These are phyloP conservation scores for Pomatostomus ruficeps DNA, from an alignment of 2,113 vertebrate genomes.

Conservation along the genomic window DNA sequence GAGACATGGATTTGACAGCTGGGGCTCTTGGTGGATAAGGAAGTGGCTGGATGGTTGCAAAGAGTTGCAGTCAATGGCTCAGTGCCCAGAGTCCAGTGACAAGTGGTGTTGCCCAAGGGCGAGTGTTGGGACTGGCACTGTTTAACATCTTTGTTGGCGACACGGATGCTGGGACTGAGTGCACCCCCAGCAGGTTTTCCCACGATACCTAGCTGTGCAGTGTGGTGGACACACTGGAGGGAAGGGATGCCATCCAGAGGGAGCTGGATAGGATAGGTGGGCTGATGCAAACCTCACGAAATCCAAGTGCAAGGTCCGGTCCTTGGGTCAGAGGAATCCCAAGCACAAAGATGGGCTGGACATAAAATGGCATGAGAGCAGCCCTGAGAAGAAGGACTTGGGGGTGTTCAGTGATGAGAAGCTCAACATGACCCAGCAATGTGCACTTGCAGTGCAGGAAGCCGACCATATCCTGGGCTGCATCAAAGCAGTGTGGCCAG, in stretches of 20 bases:
- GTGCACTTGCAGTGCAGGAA: neutral
- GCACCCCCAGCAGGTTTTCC: neutral
- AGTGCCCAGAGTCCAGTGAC: neutral
- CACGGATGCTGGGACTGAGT: neutral
- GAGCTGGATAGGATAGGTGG: neutral
- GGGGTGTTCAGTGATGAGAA: neutral
- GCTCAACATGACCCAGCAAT: neutral
- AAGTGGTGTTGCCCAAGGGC: neutral
- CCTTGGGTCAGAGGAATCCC: neutral
- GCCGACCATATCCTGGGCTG: neutral
- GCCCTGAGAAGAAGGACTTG: neutral
- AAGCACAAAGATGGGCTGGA: neutral
- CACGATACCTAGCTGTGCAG: neutral
- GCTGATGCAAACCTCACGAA: neutral
- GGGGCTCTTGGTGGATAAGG: neutral
- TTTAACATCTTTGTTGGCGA: fast-evolving
- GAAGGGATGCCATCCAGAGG: neutral
- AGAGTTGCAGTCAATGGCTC: neutral
- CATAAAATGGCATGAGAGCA: neutral
- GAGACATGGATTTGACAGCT: neutral
- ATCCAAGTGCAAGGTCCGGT: neutral
- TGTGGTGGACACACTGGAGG: neutral
- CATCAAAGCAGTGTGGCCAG: neutral
- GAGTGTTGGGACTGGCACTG: neutral
- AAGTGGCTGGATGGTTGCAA: neutral